Percentiles rank a stretch among this genome's conserved stretches.
These are phyloP conservation scores for Pocillopora damicornis DNA, from an alignment of 64 coral and sea anemone genomes.

Conservation along the genomic window DNA sequence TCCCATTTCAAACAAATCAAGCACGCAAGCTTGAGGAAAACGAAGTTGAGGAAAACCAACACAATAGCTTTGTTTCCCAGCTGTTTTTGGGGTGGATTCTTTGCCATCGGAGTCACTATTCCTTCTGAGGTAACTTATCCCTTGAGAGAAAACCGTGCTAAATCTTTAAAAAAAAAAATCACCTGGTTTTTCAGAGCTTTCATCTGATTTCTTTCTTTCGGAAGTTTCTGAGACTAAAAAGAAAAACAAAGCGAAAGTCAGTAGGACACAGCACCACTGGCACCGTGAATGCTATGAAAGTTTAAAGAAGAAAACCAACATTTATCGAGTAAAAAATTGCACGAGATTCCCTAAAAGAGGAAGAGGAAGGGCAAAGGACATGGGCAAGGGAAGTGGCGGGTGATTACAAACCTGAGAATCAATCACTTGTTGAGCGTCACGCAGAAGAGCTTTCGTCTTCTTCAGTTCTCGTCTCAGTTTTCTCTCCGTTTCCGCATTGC, in stretches of 20 bases:
- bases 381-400: background rate
- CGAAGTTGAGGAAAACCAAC: too few relatives aligned
- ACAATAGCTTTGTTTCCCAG: too few relatives aligned
- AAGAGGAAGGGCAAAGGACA: too few relatives aligned
- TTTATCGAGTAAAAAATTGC: too few relatives aligned
- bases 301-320: background rate
- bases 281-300: background rate
- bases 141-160: too few relatives aligned
- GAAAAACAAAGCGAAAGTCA: background rate
- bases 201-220: conserved; percentile 78
- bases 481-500: conserved; percentile 72
- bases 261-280: too few relatives aligned
- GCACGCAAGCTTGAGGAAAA: too few relatives aligned
- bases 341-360: background rate
- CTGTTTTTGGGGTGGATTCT: too few relatives aligned
- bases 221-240: conserved; percentile 59
- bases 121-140: too few relatives aligned
- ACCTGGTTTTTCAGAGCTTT: conserved; percentile 85
- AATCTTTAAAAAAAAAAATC: background rate
- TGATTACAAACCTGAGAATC: conserved; percentile 60
- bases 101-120: too few relatives aligned
- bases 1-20: too few relatives aligned
- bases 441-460: conserved; percentile 92
- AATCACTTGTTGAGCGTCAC: conserved; percentile 88
- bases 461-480: conserved; percentile 85